Conservation (phyloP, 2,113 vertebrate genomes). For the Nicator chloris region DNA sequence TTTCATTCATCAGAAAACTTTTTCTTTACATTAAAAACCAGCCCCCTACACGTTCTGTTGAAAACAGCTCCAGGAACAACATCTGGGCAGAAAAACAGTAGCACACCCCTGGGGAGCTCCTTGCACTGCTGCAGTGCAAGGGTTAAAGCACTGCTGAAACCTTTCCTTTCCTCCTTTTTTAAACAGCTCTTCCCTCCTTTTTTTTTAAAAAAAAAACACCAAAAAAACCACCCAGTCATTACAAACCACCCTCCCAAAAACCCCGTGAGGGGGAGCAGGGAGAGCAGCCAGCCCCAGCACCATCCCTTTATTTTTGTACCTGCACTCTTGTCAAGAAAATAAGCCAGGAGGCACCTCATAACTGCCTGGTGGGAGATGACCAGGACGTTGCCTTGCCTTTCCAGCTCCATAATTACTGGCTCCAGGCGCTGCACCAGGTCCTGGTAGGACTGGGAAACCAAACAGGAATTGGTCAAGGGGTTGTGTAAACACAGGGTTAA, state of each 20-base stretch:
- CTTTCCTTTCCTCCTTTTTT: not conserved
- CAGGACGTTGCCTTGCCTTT: slow-evolving; percentile 90
- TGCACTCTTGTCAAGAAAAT: slow-evolving; percentile 96
- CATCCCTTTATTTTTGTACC: slow-evolving; percentile 66
- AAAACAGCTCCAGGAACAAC: not conserved
- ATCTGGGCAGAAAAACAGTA: not conserved
- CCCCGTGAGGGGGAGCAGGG: not conserved
- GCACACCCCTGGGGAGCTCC: not conserved
- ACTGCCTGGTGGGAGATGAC: slow-evolving; percentile 96
- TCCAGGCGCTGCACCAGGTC: slow-evolving; percentile 95
- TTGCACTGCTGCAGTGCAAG: accelerated
- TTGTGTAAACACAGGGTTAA: not conserved
- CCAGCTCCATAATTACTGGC: slow-evolving; percentile 97
- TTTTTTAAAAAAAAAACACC: not conserved
- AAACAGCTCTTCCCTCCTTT: not conserved
- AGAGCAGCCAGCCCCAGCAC: not conserved
- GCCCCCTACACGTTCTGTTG: not conserved
- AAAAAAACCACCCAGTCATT: not conserved
- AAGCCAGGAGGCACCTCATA: slow-evolving; percentile 95
- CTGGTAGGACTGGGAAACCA: slow-evolving; percentile 87
- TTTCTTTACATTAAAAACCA: not conserved
- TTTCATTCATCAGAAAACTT: not conserved
- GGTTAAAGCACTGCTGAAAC: not conserved
- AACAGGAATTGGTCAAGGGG: not conserved
- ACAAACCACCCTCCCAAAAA: not conserved